Base-by-base conservation (phyloP, 2,797 vertebrate species). In the Geotria australis region DNA sequence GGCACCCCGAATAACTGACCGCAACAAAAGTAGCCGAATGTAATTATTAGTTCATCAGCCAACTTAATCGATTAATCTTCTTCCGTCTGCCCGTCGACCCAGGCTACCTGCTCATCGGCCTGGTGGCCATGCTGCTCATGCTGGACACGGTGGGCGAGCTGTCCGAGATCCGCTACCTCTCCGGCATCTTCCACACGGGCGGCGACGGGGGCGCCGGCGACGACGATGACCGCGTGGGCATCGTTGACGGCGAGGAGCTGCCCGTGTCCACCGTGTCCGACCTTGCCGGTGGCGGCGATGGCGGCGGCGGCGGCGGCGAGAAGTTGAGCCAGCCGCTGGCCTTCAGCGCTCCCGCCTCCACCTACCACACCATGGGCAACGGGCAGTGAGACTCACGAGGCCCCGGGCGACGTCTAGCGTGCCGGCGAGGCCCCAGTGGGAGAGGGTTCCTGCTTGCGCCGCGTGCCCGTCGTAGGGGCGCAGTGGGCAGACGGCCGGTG, bases 51-150 rank as follows among this genome's bases (percentile, higher is more conserved):
- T 15, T 15, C 24, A 38, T 38, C 24, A 5, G 38, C 38, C 38
- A 38, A 38, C 24, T 24, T 38, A 24, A 38, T 2, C 24, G 24
- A 24, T 38, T 38, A 38, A 38, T 38, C 24, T 38, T 38, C 3
- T 38, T 24, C 24, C 24, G 51, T 47, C 57, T 56, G 60, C 47
- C 59, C 47, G 46, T 45, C 56, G 47, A 47, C 47, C 10, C 66
- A 80, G 77, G 73, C 61, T 79, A 80, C 62, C 65, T 81, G 60
- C 59, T 79, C 14, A 51, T 77, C 9, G 78, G 79, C 6, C 67
- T 79, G 58, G 60, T 79, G 51, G 66, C 69, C 59, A 64, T 77
- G 63, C 60, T 79, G 5, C 63, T 76, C 10, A 62, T 73, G 0
- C 66, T 73, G 59, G 72, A 78, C 60, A 73, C 69, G 0, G 63